These are phyloP conservation scores for Corythoichthys intestinalis DNA, from an alignment of 2,113 vertebrate species.

Conservation along the genomic window DNA sequence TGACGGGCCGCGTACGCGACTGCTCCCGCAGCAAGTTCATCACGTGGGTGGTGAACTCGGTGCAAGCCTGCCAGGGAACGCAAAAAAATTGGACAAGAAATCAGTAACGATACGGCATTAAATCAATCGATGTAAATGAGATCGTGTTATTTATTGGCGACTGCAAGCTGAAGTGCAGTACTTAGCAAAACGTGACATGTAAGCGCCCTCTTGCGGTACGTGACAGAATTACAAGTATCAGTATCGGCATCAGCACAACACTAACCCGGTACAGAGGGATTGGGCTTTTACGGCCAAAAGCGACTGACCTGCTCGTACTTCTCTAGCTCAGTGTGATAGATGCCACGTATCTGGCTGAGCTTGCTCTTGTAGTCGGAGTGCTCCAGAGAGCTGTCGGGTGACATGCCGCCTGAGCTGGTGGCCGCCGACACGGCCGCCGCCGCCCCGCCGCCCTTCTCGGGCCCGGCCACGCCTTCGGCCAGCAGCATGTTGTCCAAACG, in stretches of 20 bases:
- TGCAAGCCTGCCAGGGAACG: constrained; percentile 76
- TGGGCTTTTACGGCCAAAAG: no score
- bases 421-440: constrained; percentile 83
- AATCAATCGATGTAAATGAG: no score
- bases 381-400: constrained; percentile 87
- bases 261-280: no score
- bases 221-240: no score
- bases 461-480: constrained; percentile 88
- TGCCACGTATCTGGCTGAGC: constrained; percentile 88
- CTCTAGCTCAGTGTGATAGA: constrained; percentile 92
- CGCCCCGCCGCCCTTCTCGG: constrained; percentile 85
- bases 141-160: no score
- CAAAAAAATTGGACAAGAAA: background rate
- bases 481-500: constrained; percentile 91
- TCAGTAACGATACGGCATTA: no score
- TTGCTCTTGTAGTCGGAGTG: constrained; percentile 93
- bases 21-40: constrained; percentile 89
- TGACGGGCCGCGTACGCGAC: constrained; percentile 85
- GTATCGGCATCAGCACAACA: no score
- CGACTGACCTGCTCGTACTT: constrained; percentile 86
- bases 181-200: no score
- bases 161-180: no score
- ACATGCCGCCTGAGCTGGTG: constrained; percentile 84
- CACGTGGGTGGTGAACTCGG: constrained; percentile 87
- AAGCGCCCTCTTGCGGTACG: no score